Base-by-base conservation (phyloP, 2,888 invertebrate species). In the Tetragonula carbonaria region DNA sequence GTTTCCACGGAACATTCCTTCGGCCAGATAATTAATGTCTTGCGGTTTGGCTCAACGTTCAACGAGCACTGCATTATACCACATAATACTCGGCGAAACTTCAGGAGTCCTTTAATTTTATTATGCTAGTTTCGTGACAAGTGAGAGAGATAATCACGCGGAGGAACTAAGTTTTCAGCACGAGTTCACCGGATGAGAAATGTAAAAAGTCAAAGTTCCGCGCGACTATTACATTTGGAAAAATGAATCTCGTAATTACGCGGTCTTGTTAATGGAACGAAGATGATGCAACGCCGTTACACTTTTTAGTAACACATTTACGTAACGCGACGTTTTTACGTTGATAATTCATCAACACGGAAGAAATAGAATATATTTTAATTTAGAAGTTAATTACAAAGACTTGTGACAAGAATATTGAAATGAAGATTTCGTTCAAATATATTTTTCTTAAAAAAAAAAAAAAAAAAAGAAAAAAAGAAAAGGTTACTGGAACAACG, bases 121-220 rank as follows among this genome's bases (percentile, higher is more conserved):
- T 83, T 82, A 83, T 72, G 38, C 71, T 72, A 63, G 72, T 82
- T 76, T 62, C 13, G 55, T 82, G 77, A 82, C 73, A 73, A 80
- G 63, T 53, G 65, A 57, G 57, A 57, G 63, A 77, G 77, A 82
- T 77, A 77, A 82, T 82, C 82, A 28, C 18, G 67, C 45, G 57
- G n/a, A 51, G 57, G 73, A 51, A 51, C 28, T 62, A 70, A 73
- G 63, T 82, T 59, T 72, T 51, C 76, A 33, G 81, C 21, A 62
- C 23, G 53, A 76, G 57, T 73, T 76, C 33, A 72, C 33, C 72
- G 38, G 38, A 38, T 4, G 68, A 45, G 62, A 72, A 72, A 72
- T 53, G 14, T 16, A 50, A 14, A 53, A 66, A 63, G 45, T 63
- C 57, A 38, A 50, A 76, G 50, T 72, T 66, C 21, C 23, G 8